A percentile compares a stretch with the other conserved stretches of the same genome.
Conservation (phyloP, 2,888 invertebrate species). For the Agriopis aurantiaria region DNA sequence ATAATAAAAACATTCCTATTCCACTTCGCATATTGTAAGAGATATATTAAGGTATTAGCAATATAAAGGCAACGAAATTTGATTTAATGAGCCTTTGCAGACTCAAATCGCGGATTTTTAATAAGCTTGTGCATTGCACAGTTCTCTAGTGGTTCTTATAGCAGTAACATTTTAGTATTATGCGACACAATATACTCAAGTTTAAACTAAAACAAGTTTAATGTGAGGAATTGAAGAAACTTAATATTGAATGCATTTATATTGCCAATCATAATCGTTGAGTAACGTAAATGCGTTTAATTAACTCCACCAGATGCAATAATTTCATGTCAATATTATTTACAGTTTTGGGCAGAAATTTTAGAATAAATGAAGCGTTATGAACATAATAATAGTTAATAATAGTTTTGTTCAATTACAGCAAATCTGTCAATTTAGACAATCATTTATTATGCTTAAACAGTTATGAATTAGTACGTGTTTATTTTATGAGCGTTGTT, state of each 20-base stretch:
- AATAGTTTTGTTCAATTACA: constrained; percentile 2
- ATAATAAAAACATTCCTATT: constrained; percentile 63
- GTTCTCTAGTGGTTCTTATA: too few relatives aligned
- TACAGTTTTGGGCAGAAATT: neutral
- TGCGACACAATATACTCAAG: too few relatives aligned
- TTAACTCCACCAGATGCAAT: neutral
- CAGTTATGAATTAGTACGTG: neutral
- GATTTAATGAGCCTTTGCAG: constrained; percentile 15
- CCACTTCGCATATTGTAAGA: constrained; percentile 51
- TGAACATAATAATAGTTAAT: neutral
- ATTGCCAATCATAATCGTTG: too few relatives aligned
- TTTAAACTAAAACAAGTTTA: too few relatives aligned
- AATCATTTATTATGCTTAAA: neutral
- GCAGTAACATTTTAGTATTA: too few relatives aligned
- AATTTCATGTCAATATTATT: neutral
- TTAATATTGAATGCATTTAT: too few relatives aligned
- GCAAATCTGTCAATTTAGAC: constrained; percentile 1
- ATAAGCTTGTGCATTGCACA: neutral
- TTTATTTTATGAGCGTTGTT: neutral
- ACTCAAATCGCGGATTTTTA: neutral
- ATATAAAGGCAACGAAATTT: constrained; percentile 36
- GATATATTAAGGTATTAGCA: constrained; percentile 51
- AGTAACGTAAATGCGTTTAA: too few relatives aligned
- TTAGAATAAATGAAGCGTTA: neutral
- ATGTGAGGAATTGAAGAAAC: too few relatives aligned